Evolutionary conservation across 2,888 invertebrate genomes (phyloP), one percentile per base, ranked within the genome.

Genomic region (Pollenia griseotomentosa): DNA sequence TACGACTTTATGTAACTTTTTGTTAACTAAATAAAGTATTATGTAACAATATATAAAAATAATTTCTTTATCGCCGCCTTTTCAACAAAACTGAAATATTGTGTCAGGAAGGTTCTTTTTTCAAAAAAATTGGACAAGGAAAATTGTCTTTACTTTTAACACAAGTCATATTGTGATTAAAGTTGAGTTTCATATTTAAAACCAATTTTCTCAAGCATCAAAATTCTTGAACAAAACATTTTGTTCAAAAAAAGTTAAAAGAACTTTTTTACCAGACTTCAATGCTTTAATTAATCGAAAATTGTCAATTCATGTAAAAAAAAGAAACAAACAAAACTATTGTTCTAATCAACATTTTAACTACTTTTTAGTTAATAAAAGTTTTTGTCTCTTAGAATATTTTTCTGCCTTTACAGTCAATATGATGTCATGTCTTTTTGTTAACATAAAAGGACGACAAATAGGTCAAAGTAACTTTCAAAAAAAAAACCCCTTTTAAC

Each of bases 381-480:
- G 14, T n/a, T 55, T 40, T 59, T 66, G 46, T 57, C 16, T 44
- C 1, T 40, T n/a, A 2, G 8, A 8, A 10, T 44, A 14, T 14
- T 44, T 48, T 14, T 59, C 14, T 23, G 0, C 12, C 33, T 53
- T 53, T 80, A 40, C 12, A 53, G 66, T 48, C 44, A 46, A 51
- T 51, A 23, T 74, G 46, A 83, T 75, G 68, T 53, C 53, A 70
- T n/a, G 33, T 19, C 8, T 33, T 46, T 53, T 57, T 46, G 14
- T 46, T n/a, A 46, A 48, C 14, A 57, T 19, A 63, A 40, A 46
- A 42, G n/a, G 12, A 55, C 55, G 53, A 77, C 77, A 83, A 82
- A 63, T 77, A 23, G 83, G 83, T 83, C 83, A 83, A 55, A 83
- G 83, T 83, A 83, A 77, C 77, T 77, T 77, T 53, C 23, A 40